Base-by-base conservation (phyloP, 2,888 invertebrate genomes). In the Pandemis heparana region DNA sequence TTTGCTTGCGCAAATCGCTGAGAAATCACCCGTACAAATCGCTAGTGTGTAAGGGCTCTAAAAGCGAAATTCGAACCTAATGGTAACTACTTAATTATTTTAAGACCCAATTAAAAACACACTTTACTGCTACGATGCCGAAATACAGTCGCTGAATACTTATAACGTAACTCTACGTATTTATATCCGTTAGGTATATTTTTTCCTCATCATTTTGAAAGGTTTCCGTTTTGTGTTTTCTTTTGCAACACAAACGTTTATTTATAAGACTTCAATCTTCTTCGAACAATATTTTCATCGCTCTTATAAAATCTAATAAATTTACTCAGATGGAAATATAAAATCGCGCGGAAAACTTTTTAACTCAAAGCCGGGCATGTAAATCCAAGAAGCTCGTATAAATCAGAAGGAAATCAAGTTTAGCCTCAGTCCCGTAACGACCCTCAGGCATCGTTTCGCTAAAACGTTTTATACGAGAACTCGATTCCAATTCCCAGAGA, bases 401-500 rank as follows among this genome's bases (percentile, higher is more conserved):
- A 63, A 41, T 70, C 23, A n/a, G 16, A 39, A 46, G 23, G 38
- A 64, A 64, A 64, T 70, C 63, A 46, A 59, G 64, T 64, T 64
- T 70, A 18, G 10, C 16, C 41, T 9, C 14, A 51, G 39, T 32
- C 62, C 23, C 63, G 63, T 48, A 46, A 46, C 61, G 63, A 7
- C 46, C 62, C 70, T 43, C 56, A 9, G 64, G 70, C 64, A 39
- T 51, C 32, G 43, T 32, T 64, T 59, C 59, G 41, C 62, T 61
- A 53, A 69, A 70, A 53, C 46, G 43, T 64, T 64, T 70, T 59
- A 70, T 64, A 41, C 43, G 56, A 64, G 59, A 46, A 59, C 59
- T 46, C 38, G 64, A 70, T 59, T 53, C 41, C 51, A 39, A 68
- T 59, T 60, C 68, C 39, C 68, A 3, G 60, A 60, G 48, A 67